Evolutionary conservation across 2,888 invertebrate genomes (phyloP), one percentile per base, ranked within the genome.

Genomic region (Gastracanthus pulcherrimus): DNA sequence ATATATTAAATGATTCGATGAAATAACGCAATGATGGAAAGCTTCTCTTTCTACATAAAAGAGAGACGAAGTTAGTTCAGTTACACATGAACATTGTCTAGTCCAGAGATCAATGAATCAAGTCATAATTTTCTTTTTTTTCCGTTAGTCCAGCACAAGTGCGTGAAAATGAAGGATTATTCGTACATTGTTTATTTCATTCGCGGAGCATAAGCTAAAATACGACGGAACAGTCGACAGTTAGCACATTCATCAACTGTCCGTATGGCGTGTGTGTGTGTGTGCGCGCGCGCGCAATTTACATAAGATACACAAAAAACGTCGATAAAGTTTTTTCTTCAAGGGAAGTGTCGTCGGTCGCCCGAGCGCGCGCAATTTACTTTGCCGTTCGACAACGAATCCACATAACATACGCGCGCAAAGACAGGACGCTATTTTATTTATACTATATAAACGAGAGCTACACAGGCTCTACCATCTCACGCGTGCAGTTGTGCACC

Each of bases 281-380:
- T n/a, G n/a, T n/a, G n/a, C n/a, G n/a, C n/a, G n/a, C 38, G 55
- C 41, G 36, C 62, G 71, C 38, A 64, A 64, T 71, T 78, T 78
- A 71, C 78, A 71, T 19, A 51, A 71, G 78, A 71, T 78, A 71
- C 71, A 71, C 70, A 13, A 69, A n/a, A 69, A 58, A 80, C 69
- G 80, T 75, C 58, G 69, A 80, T 51, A 38, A 38, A 64, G 7
- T 34, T 60, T 41, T 41, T 69, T 0, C n/a, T 9, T n/a, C n/a
- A n/a, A n/a, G n/a, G n/a, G n/a, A n/a, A n/a, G n/a, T n/a, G n/a
- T n/a, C n/a, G n/a, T n/a, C n/a, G n/a, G n/a, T n/a, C n/a, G n/a
- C n/a, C n/a, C n/a, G n/a, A n/a, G n/a, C n/a, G n/a, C n/a, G n/a
- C n/a, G n/a, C n/a, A n/a, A n/a, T n/a, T n/a, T n/a, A n/a, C n/a